Evolutionary conservation across 1,140 invertebrate genomes (phyloP).

Genomic region (Thaumetopoea pityocampa): DNA sequence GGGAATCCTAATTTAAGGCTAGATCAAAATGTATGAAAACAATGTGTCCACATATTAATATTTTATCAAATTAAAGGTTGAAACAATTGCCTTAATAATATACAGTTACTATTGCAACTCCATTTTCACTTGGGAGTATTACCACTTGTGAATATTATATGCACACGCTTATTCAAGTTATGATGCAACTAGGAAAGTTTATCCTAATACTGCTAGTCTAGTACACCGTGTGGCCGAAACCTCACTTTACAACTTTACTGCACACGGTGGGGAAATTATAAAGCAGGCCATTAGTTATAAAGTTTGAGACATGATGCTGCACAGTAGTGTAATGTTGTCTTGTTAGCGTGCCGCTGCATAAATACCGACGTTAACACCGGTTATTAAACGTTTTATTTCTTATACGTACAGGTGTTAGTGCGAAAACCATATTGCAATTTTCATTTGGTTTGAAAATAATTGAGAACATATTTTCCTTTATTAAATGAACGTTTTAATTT

Average conservation of each 20-base stretch:
- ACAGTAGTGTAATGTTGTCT: constrained; percentile 35
- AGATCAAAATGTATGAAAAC: too few relatives aligned
- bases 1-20: too few relatives aligned
- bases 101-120: too few relatives aligned
- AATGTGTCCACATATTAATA: too few relatives aligned
- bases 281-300: constrained; percentile 38
- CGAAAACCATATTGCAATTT: too few relatives aligned
- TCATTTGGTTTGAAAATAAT: too few relatives aligned
- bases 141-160: too few relatives aligned
- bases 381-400: constrained; percentile 34
- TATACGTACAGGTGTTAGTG: constrained; percentile 24
- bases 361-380: constrained; percentile 27
- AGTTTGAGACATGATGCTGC: constrained; percentile 28
- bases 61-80: too few relatives aligned
- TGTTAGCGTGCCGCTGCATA: constrained; percentile 39
- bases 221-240: constrained; percentile 20
- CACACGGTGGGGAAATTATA: constrained; percentile 33
- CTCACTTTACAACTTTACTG: constrained; percentile 29
- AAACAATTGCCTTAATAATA: too few relatives aligned
- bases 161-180: not conserved
- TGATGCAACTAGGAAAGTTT: constrained; percentile 7
- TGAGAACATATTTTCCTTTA: too few relatives aligned
- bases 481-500: too few relatives aligned
- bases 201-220: constrained; percentile 3
- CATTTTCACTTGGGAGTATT: too few relatives aligned